These are phyloP conservation scores for Arremon brunneinucha DNA, from an alignment of 2,797 vertebrate species.

Conservation along the genomic window DNA sequence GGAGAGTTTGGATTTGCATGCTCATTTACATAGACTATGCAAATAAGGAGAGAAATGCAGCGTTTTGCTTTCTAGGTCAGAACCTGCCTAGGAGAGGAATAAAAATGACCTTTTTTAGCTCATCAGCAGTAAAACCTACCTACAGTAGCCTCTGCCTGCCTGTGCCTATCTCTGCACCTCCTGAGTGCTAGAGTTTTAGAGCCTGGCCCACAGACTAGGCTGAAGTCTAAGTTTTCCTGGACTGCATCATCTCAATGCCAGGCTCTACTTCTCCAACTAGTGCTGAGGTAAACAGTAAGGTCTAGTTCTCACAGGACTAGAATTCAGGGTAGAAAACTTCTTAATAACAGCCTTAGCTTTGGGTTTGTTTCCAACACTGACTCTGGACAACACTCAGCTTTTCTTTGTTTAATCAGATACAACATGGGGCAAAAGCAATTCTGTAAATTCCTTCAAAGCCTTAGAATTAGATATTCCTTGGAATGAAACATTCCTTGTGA, in stretches of 20 bases:
- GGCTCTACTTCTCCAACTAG: background rate
- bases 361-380: background rate
- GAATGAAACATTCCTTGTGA: background rate
- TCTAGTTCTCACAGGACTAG: background rate
- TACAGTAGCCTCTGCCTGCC: background rate
- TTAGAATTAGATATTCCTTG: background rate
- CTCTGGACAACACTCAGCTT: background rate
- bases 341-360: background rate
- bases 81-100: background rate
- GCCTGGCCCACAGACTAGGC: background rate
- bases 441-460: background rate
- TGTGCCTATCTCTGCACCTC: background rate
- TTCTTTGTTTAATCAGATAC: background rate
- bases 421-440: background rate
- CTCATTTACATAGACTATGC: background rate
- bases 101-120: background rate
- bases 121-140: background rate
- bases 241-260: background rate
- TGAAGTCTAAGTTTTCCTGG: background rate
- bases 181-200: background rate
- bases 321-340: background rate
- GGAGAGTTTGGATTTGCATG: background rate
- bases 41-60: background rate
- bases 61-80: slow-evolving; percentile 45
- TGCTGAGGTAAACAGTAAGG: background rate